Percentiles rank a stretch among this genome's conserved stretches.
phyloP scores from a whole-genome alignment of 1,140 invertebrate genomes.

The Grapholita molesta region DNA sequence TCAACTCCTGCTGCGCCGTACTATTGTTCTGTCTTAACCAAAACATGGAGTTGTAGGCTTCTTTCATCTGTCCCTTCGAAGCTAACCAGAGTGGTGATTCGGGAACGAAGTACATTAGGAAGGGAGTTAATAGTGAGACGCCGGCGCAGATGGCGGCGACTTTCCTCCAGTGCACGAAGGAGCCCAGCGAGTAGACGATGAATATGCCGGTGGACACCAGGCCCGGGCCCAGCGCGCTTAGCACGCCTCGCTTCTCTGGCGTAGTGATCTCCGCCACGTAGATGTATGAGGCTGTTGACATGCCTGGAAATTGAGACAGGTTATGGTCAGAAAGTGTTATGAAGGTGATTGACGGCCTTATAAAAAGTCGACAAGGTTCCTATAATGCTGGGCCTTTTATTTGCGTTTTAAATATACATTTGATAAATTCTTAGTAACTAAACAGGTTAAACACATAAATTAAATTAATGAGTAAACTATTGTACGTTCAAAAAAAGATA shows the following conservation, averaged over 20 bases:
- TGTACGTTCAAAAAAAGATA: no score
- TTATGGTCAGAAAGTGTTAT: not conserved
- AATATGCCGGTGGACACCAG: slow-evolving; percentile 83
- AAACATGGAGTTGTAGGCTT: slow-evolving; percentile 78
- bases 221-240: slow-evolving; percentile 81
- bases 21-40: slow-evolving; percentile 79
- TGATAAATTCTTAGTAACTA: no score
- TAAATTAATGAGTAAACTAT: no score
- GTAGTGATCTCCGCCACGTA: slow-evolving; percentile 82
- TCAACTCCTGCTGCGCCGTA: slow-evolving; percentile 79
- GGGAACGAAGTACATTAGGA: slow-evolving; percentile 82
- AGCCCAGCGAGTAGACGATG: slow-evolving; percentile 81
- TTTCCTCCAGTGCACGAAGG: slow-evolving; percentile 81
- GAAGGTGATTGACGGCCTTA: no score
- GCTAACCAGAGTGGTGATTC: slow-evolving; percentile 84
- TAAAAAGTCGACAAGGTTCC: no score
- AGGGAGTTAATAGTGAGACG: slow-evolving; percentile 78
- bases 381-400: no score
- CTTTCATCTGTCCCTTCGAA: slow-evolving; percentile 77
- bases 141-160: slow-evolving; percentile 81
- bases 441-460: no score
- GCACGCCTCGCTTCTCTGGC: slow-evolving; percentile 75
- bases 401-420: no score
- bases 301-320: slow-evolving; percentile 65
- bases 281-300: slow-evolving; percentile 80